Base-by-base conservation (phyloP, 2,888 invertebrate genomes). In the Drosophila rellima region DNA sequence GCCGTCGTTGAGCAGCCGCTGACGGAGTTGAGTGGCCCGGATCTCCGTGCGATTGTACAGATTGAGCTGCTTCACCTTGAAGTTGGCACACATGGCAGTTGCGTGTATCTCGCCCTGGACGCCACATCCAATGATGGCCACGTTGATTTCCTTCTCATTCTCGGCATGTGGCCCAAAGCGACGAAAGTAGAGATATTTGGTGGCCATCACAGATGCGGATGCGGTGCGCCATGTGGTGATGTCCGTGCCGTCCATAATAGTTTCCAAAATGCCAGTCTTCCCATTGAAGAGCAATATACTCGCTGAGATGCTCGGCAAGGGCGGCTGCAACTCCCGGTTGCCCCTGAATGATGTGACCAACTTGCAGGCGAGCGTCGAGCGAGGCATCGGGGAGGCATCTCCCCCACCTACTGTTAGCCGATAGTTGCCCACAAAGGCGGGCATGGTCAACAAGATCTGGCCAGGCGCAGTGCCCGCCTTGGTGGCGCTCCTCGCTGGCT, bases 151-250 rank as follows among this genome's bases (percentile, higher is more conserved):
- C 3, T 5, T 23, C 8, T 71, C 35, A 0, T 42, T 8, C 44
- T 82, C 75, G 3, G 83, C 54, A 0, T 29, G 26, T 1, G 42
- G 10, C 0, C 80, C 89, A 56, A 85, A 87, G 15, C 91, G 88
- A 1, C 78, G 68, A 20, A 91, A 90, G 77, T 92, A 93, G 3
- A 94, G 87, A 81, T 94, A 90, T 78, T 94, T 93, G 2, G 94
- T 94, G 10, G 94, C 94, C 1, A 94, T 93, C 47, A 93, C 90
- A 0, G 94, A 94, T 3, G 94, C 94, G n/a, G 94, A 93, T 0
- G 94, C 94, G 1, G 94, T 94, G 68, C 94, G 92, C 93, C 94
- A 94, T 0, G 93, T 93, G 6, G 94, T 94, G 18, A 94, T 94
- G 62, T 93, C 93, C 1, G 93, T 94, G 17, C 92, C 94, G 55